Base-by-base conservation (phyloP, 2,888 invertebrate genomes). In the Agonopterix arenella region DNA sequence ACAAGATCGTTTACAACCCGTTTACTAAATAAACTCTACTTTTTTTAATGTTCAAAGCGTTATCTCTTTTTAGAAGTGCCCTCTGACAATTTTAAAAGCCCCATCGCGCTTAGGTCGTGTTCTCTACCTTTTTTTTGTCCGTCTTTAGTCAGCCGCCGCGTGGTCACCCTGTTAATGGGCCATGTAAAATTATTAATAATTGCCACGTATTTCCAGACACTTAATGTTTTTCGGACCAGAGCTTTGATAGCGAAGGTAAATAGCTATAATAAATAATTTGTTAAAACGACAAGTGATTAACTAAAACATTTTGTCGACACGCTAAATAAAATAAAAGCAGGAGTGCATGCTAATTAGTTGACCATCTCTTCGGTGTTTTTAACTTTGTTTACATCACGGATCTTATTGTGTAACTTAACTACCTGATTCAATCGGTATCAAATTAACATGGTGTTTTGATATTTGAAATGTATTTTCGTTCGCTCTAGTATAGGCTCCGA, bases 1-100 rank as follows among this genome's bases (percentile, higher is more conserved):
- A 74, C 68, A 68, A 66, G 75, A 77, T 78, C 80, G 67, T 81
- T 84, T 76, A 84, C 84, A 84, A 80, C 82, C 75, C 77, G 84
- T 81, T 84, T 78, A 82, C 80, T 77, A 77, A 79, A 70, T 70
- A 73, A 68, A 71, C 65, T 71, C 62, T 49, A 64, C 71, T 75
- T 81, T 80, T 81, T 82, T 80, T 73, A 67, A 70, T 73, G 72
- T 76, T 70, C 68, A 70, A 68, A 70, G 62, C 70, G 69, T 82
- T 84, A 83, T 83, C 82, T 77, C 69, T 68, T 75, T 80, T 78
- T 75, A 77, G 73, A 76, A 78, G 78, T 76, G 70, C 73, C 66
- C 71, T 71, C 76, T 73, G 77, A 80, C 78, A 78, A 76, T 76
- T 78, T 80, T 80, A 82, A 83, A 67, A 78, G 73, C 69, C 62